Conservation (phyloP, 2,888 invertebrate genomes). For the Aphidius colemani region DNA sequence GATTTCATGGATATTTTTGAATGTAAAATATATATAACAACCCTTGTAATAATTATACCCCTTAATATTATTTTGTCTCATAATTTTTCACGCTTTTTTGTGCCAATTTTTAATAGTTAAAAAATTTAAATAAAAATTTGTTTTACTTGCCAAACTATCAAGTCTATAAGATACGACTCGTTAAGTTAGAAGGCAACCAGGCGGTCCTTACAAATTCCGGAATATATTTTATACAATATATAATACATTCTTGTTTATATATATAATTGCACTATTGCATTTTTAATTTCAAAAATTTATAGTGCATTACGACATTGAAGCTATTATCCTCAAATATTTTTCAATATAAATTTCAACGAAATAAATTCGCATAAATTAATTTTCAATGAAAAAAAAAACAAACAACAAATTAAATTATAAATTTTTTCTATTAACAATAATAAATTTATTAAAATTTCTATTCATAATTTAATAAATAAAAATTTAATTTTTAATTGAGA, state of each 20-base stretch:
- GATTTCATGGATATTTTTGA: no score
- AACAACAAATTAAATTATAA: no score
- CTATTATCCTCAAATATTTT: constrained; percentile 14
- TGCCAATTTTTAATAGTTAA: constrained; percentile 45
- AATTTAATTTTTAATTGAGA: no score
- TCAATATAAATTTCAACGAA: neutral
- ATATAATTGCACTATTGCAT: constrained; percentile 23
- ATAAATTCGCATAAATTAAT: neutral
- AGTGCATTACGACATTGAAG: constrained; percentile 28
- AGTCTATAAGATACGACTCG: constrained; percentile 44
- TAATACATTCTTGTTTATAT: constrained; percentile 4
- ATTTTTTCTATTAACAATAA: no score
- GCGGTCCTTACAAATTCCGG: constrained; percentile 37
- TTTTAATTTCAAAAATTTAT: constrained; percentile 16
- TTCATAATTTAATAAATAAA: no score
- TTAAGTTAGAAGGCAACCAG: constrained; percentile 42
- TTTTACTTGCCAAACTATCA: constrained; percentile 43
- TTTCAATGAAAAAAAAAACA: no score
- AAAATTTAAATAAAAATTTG: neutral
- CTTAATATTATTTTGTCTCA: no score
- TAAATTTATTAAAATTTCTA: no score
- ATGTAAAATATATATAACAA: no score
- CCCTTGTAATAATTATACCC: no score
- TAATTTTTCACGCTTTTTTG: constrained; percentile 14
- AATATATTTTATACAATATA: constrained; percentile 3